Conservation (phyloP, 92 coral and sea anemone genomes). For the Epizoanthus ramosus region DNA sequence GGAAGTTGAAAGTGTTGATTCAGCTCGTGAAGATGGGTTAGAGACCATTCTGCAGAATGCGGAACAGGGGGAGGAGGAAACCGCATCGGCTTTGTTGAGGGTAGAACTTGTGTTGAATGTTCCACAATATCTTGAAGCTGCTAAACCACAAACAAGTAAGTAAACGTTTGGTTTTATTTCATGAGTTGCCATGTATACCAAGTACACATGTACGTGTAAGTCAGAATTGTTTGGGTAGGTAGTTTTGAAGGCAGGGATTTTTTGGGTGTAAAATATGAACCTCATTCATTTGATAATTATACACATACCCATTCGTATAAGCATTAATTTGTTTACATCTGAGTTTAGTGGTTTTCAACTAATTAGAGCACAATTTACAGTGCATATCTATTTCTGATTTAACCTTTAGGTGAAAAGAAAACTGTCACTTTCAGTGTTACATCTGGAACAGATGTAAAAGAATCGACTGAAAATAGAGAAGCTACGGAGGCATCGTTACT, state of each 20-base stretch:
- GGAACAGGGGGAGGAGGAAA: conserved; percentile 37
- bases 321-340: no score
- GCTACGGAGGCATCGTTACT: not conserved
- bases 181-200: not conserved
- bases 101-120: conserved; percentile 81
- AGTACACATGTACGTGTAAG: no score
- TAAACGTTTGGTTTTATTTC: not conserved
- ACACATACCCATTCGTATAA: no score
- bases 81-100: conserved; percentile 71
- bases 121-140: conserved; percentile 33
- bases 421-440: conserved; percentile 36
- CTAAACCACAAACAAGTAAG: conserved; percentile 30
- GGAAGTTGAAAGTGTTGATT: conserved; percentile 19
- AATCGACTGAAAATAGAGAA: not conserved
- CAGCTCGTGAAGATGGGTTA: conserved; percentile 3
- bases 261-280: no score
- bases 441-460: conserved; percentile 21
- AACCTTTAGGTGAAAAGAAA: conserved; percentile 27
- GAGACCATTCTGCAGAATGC: conserved; percentile 44
- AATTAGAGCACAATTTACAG: not conserved
- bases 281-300: no score
- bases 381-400: not conserved
- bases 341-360: not conserved
- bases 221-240: no score
- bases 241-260: no score